Conservation (phyloP, 2,888 invertebrate genomes). For the Clostera curtula region DNA sequence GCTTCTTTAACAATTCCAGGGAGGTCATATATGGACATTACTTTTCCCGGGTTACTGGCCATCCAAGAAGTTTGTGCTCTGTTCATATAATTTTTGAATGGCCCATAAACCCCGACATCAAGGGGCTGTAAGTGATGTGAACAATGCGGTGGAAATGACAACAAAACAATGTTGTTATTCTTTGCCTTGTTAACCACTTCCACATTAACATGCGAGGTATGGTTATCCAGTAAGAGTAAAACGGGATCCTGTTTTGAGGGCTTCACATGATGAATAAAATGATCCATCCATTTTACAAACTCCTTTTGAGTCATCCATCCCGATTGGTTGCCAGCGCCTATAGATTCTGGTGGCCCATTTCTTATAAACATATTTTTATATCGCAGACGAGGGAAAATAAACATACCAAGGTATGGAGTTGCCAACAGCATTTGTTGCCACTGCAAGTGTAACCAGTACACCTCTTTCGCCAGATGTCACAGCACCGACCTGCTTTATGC, state of each 20-base stretch:
- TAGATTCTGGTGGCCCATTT: conserved; percentile 3
- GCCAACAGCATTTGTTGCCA: conserved; percentile 20
- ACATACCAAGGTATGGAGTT: conserved; percentile 5
- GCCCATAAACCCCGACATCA: conserved; percentile 17
- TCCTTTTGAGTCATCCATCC: conserved; percentile 6
- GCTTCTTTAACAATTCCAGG: conserved; percentile 16
- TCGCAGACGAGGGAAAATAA: conserved; percentile 4
- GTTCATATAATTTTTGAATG: conserved; percentile 15
- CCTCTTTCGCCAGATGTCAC: conserved; percentile 19
- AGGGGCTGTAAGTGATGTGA: conserved; percentile 15
- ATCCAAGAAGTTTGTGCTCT: conserved; percentile 17
- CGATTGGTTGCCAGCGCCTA: conserved; percentile 3
- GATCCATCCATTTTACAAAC: conserved; percentile 3
- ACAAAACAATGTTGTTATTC: conserved; percentile 7
- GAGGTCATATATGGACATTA: conserved; percentile 16
- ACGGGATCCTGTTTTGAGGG: not conserved
- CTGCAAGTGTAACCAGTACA: conserved; percentile 17
- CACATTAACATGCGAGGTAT: conserved; percentile 2
- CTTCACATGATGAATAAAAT: conserved; percentile 4
- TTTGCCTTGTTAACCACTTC: conserved; percentile 8
- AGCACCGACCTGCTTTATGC: conserved; percentile 21
- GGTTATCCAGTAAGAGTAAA: conserved; percentile 3
- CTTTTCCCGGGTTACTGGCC: conserved; percentile 11
- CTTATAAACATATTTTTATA: conserved; percentile 3
- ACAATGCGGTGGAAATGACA: conserved; percentile 17